Conservation (phyloP, 2,888 invertebrate genomes). For the Theodoxus fluviatilis region DNA sequence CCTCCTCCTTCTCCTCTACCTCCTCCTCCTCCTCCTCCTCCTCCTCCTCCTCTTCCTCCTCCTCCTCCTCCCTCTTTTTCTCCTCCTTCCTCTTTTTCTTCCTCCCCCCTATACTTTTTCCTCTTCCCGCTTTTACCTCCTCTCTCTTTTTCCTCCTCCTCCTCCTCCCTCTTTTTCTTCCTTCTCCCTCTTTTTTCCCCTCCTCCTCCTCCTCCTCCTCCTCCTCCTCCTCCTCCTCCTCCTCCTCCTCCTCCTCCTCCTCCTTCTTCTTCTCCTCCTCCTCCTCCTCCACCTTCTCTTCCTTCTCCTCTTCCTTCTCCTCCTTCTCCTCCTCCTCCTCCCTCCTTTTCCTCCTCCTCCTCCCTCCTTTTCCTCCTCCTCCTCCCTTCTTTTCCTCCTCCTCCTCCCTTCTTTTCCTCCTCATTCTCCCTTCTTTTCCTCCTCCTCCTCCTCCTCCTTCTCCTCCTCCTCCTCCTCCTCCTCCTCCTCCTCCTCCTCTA, state of each 20-base stretch:
- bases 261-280: not conserved
- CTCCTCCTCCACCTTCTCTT: not conserved
- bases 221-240: not conserved
- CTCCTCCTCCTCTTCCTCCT: not conserved
- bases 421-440: too few species aligned
- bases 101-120: not conserved
- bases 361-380: not conserved
- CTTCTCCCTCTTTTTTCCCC: too few species aligned
- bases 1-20: not conserved
- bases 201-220: not conserved
- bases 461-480: not conserved
- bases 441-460: slow-evolving; percentile 3
- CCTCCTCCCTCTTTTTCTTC: too few species aligned
- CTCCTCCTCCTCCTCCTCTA: not conserved
- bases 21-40: slow-evolving; percentile 1
- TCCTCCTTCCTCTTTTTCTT: not conserved
- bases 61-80: not conserved
- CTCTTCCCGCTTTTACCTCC: not conserved
- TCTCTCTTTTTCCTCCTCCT: slow-evolving; percentile 1
- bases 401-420: not conserved
- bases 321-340: not conserved
- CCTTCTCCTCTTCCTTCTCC: not conserved
- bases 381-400: not conserved
- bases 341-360: not conserved
- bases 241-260: not conserved